Conservation (phyloP, 2,888 invertebrate genomes). For the Drosophila barbarae region DNA sequence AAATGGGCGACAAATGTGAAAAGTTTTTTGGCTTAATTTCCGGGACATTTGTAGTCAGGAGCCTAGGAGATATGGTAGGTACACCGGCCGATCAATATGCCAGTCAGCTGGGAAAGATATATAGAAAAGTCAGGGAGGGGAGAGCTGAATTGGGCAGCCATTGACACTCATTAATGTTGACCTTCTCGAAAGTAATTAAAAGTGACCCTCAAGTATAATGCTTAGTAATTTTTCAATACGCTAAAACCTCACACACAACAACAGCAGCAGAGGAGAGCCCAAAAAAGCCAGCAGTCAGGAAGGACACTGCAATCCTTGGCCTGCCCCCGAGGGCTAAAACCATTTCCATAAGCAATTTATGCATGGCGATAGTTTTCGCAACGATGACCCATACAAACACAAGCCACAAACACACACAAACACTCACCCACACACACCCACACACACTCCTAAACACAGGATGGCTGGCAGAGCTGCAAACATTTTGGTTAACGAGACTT, state of each 20-base stretch:
- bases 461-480: constrained; percentile 44
- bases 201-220: constrained; percentile 76
- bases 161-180: constrained; percentile 73
- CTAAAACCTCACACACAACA: neutral
- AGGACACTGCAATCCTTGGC: constrained; percentile 11
- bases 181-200: constrained; percentile 78
- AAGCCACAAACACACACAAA: constrained; percentile 2
- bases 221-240: constrained; percentile 72
- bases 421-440: neutral
- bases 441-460: neutral
- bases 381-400: constrained; percentile 25
- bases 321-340: constrained; percentile 17
- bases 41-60: constrained; percentile 41
- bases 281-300: neutral
- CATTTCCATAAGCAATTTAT: constrained; percentile 51
- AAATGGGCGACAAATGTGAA: constrained; percentile 66
- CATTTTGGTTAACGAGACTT: constrained; percentile 76
- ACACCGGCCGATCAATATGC: constrained; percentile 54
- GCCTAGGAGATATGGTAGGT: neutral
- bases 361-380: constrained; percentile 46
- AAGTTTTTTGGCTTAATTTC: constrained; percentile 60
- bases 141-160: constrained; percentile 20
- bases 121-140: neutral
- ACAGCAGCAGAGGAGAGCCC: neutral
- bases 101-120: neutral